Percentiles rank a stretch among this genome's conserved stretches.
These are phyloP conservation scores for Antennarius striatus DNA, from an alignment of 2,113 vertebrate genomes.

Conservation along the genomic window DNA sequence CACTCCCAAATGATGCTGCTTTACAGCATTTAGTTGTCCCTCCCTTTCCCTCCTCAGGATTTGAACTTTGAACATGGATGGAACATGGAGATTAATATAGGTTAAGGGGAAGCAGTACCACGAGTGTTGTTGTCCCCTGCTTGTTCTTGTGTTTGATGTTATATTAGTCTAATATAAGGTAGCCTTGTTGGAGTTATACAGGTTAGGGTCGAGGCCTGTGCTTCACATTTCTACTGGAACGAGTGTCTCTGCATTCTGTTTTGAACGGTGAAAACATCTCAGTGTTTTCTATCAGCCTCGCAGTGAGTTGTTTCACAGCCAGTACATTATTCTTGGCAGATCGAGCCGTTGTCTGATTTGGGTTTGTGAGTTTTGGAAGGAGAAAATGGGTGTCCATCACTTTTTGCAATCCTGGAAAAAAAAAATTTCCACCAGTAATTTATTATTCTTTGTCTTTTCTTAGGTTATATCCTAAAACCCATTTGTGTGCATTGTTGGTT, in stretches of 20 bases:
- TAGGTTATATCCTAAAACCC: not conserved
- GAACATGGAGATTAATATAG: conserved; percentile 3
- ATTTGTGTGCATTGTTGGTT: not conserved
- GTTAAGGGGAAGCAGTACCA: not conserved
- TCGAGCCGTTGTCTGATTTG: conserved; percentile 7
- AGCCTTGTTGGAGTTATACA: not conserved
- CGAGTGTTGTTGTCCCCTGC: not conserved
- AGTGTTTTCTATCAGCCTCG: conserved; percentile 12
- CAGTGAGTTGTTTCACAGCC: conserved; percentile 8
- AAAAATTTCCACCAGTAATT: not conserved
- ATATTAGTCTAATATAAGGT: not conserved
- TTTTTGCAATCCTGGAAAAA: conserved; percentile 32
- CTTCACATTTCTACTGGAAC: not conserved
- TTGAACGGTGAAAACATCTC: conserved; percentile 1
- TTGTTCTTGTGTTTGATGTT: not conserved
- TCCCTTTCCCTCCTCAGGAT: conserved; percentile 55
- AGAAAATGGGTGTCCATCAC: conserved; percentile 1
- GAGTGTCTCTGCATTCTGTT: conserved; percentile 22
- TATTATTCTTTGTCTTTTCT: conserved; percentile 4
- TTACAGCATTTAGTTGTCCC: conserved; percentile 27
- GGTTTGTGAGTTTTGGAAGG: conserved; percentile 54
- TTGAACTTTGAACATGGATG: conserved; percentile 39
- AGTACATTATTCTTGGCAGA: conserved; percentile 42
- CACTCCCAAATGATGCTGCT: conserved; percentile 36
- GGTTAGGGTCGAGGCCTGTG: not conserved